Evolutionary conservation across 2,888 invertebrate genomes (phyloP), one percentile per base, ranked within the genome.

Genomic region (Sarcophaga variegata): DNA sequence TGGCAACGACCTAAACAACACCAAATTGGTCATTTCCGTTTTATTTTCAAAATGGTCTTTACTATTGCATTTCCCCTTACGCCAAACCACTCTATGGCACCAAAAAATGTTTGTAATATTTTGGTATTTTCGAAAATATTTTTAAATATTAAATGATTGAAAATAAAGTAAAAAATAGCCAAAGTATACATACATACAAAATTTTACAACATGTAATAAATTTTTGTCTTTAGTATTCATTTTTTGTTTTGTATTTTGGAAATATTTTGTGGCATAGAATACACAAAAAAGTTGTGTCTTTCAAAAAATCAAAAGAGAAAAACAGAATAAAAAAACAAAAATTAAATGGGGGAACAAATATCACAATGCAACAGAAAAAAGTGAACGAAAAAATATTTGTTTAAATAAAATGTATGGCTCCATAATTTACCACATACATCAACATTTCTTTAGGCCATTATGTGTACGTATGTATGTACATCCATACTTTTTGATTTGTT

Each of bases 1-100:
- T 87, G 67, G 81, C 86, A 87, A 87, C 86, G 83, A 87, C 86
- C 86, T 84, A 81, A 81, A 87, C 88, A 91, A 89, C 1, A 90
- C 89, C 88, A 91, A 91, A 91, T 91, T 92, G 91, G 90, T 91
- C 90, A 91, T 92, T 91, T 91, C 91, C 91, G 91, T 90, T 91
- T 88, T 87, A 89, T 89, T 89, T 90, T 88, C 88, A 54, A 17
- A 54, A 54, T 54, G 17, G 54, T 4, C 17, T 54, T 54, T 54
- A 3, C 17, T 54, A 54, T 14, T 54, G 14, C 4, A 37, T 37
- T 37, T 54, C 14, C 54, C 12, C 12, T 49, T 54, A 4, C 2
- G 54, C 17, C 17, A 54, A 54, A 17, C 54, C 5, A 4, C 14
- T 17, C 0, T 3, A 4, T 54, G 0, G 86, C 70, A 54, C 27